phyloP scores from a whole-genome alignment of 2,888 invertebrate genomes.

The Cerastis rubricosa region DNA sequence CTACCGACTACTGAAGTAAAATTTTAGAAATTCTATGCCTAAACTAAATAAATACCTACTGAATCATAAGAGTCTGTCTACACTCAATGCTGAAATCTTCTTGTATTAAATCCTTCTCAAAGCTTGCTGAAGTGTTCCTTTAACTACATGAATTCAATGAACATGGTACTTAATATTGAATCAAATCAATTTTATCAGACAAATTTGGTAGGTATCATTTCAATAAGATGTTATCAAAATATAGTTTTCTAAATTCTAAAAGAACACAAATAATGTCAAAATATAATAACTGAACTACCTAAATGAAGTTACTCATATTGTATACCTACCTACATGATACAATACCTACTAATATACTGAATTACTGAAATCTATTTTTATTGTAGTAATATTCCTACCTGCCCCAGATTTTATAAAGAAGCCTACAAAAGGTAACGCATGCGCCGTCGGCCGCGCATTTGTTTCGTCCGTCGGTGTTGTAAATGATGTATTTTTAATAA shows the following conservation, averaged over 20 bases:
- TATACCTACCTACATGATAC: not conserved
- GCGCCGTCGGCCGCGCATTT: slow-evolving; percentile 73
- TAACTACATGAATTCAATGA: no score
- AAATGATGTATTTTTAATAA: not conserved
- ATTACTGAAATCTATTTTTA: not conserved
- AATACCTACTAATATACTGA: not conserved
- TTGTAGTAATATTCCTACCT: not conserved
- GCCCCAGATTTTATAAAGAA: not conserved
- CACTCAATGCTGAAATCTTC: not conserved
- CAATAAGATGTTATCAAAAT: not conserved
- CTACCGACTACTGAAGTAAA: not conserved
- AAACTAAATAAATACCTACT: not conserved
- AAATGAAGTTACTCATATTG: not conserved
- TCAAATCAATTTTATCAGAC: not conserved
- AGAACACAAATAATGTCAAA: not conserved
- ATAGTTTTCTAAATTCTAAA: not conserved
- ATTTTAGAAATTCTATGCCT: not conserved
- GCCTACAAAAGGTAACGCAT: slow-evolving; percentile 70
- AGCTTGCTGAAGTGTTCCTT: not conserved
- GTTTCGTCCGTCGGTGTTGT: slow-evolving; percentile 54
- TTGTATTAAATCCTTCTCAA: not conserved
- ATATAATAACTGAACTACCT: not conserved
- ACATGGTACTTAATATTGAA: not conserved
- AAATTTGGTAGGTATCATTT: not conserved
- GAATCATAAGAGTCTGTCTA: no score